Evolutionary conservation across 1,140 invertebrate species (phyloP), one percentile per base, ranked within the genome.

Genomic region (Drosophila azteca): DNA sequence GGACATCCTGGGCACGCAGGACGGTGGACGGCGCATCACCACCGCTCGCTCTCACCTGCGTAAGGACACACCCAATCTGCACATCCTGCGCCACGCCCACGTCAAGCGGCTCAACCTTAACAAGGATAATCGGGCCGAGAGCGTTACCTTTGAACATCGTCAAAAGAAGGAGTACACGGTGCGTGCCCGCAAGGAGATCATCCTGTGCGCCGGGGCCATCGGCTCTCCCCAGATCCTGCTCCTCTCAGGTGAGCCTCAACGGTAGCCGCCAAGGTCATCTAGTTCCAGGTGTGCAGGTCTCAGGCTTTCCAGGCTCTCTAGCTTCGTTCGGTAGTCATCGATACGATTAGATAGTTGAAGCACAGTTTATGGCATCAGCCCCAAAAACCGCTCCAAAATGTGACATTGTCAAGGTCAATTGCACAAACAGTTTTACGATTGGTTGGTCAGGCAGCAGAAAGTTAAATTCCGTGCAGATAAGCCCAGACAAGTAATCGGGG

Each of bases 101-200:
- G 96, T 95, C 0, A 97, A 96, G 13, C 95, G 94, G 85, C 91
- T 97, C 0, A 92, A 97, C 3, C 95, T 97, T 45, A 94, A 96
- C 69, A 94, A 94, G 1, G 94, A 93, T 0, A 95, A 94, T 73
- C 92, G 94, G 58, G 95, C 96, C 0, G 95, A 95, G 65, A 96
- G 96, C 0, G 95, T 97, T 0, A 95, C 96, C 78, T 96, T 96
- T 83, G 93, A 96, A 3, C 93, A 94, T 74, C 93, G 95, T 50
- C 95, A 95, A 3, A 54, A 57, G 3, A 82, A 79, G 76, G 81
- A 90, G 53, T 88, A 88, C 43, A 81, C 76, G 6, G 91, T 83
- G 26, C 53, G 48, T 3, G 79, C 75, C 31, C 82, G 43, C 31
- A 92, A 91, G 73, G 91, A 92, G 63, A 91, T 94, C 0, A 91